phyloP scores from a whole-genome alignment of 2,113 vertebrate genomes.

The Barnardius zonarius region DNA sequence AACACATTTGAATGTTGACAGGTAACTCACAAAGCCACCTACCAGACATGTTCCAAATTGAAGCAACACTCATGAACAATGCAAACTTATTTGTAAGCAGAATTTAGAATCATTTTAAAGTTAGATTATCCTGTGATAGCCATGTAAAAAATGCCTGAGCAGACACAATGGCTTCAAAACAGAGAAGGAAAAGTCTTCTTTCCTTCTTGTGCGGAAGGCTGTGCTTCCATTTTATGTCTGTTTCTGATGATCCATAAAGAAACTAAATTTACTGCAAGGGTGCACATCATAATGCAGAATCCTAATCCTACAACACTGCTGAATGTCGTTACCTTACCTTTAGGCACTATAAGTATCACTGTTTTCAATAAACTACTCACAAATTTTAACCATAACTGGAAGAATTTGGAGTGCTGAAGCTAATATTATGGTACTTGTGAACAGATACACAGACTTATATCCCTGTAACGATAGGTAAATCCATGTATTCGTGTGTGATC shows the following conservation, averaged over 20 bases:
- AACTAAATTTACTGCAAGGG: conserved; percentile 40
- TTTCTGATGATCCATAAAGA: conserved; percentile 49
- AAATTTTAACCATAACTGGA: background rate
- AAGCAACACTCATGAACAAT: background rate
- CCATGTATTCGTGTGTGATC: background rate
- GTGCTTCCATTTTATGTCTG: background rate
- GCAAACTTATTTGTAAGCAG: background rate
- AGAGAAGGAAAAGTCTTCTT: background rate
- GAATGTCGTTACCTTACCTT: background rate
- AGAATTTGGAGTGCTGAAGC: background rate
- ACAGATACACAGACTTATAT: background rate
- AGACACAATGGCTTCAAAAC: background rate
- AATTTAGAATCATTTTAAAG: background rate
- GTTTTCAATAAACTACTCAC: background rate
- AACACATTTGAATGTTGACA: background rate
- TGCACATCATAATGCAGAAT: background rate
- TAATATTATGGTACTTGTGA: background rate
- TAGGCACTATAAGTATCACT: background rate
- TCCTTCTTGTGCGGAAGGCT: background rate
- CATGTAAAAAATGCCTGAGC: background rate
- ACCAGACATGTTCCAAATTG: background rate
- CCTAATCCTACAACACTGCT: background rate
- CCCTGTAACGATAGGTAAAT: accelerated
- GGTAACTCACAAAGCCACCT: background rate
- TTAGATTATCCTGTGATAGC: background rate